Evolutionary conservation across 2,888 invertebrate genomes (phyloP).

Genomic region (Eupithecia subfuscata): DNA sequence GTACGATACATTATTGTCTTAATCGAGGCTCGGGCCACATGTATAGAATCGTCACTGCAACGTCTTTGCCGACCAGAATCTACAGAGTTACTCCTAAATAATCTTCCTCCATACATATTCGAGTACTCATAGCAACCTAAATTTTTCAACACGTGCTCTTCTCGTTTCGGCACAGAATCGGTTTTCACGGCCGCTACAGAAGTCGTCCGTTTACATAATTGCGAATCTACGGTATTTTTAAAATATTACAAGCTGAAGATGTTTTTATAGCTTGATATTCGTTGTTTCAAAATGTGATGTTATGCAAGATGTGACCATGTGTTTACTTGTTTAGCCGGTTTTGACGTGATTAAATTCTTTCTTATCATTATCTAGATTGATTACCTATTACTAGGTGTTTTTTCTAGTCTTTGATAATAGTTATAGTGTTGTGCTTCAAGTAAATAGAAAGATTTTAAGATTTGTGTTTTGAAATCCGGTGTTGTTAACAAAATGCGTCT

Average conservation of each 20-base stretch:
- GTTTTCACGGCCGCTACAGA: constrained; percentile 24
- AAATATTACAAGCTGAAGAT: constrained; percentile 57
- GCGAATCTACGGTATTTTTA: constrained; percentile 56
- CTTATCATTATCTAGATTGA: constrained; percentile 15
- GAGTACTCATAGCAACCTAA: constrained; percentile 11
- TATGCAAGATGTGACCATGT: constrained; percentile 62
- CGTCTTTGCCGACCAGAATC: background rate
- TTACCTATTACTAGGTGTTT: background rate
- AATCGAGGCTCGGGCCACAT: background rate
- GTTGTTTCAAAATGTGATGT: constrained; percentile 33
- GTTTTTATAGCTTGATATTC: constrained; percentile 52
- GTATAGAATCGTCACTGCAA: background rate
- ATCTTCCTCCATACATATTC: constrained; percentile 4
- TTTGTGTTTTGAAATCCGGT: background rate
- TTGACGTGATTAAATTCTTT: constrained; percentile 29
- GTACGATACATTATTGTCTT: background rate
- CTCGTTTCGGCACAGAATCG: constrained; percentile 27
- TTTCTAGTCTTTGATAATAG: background rate
- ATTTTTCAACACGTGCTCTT: constrained; percentile 23
- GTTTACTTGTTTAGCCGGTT: constrained; percentile 11
- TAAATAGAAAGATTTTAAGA: background rate
- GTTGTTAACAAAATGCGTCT: constrained; percentile 42
- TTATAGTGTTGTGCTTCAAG: background rate
- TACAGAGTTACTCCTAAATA: background rate
- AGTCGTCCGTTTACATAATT: constrained; percentile 38